Evolutionary conservation across 2,888 invertebrate genomes (phyloP), one percentile per base, ranked within the genome.

Genomic region (Tridacna gigas): DNA sequence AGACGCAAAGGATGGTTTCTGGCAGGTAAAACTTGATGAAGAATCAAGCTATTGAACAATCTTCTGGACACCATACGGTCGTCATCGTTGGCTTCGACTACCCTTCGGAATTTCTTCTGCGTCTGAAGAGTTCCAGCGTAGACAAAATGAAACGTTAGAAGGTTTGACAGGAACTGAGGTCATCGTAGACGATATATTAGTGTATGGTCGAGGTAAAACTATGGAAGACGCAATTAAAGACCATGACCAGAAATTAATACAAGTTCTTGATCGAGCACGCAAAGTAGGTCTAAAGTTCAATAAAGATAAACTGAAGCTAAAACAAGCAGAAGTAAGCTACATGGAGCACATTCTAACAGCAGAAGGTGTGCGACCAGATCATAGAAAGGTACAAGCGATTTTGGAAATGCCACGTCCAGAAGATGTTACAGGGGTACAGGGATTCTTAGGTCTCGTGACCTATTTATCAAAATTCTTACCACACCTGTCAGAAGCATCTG

Each of bases 51-150:
- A 69, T 22, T 76, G 89, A n/a, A 89, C 88, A 22, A 90, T 88
- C 0, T 88, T 89, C 86, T 89, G 89, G 3, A 89, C 89, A 28
- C 89, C 88, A 18, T 91, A 88, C 82, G 87, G 90, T 11, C 76
- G 87, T 28, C 89, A 74, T 71, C 28, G 88, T 47, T 90, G 88
- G 88, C 28, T 66, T 15, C 22, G 81, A 60, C 60, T 79, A 45
- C 77, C 74, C 84, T 90, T 67, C 76, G 86, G 89, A 20, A 67
- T 89, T 25, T 79, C 78, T 20, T 86, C 89, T 7, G 83, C 81
- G 18, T 85, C 84, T 85, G 89, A 90, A 67, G 84, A 85, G n/a
- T 89, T 90, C 66, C 86, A 86, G 63, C 45, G 76, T n/a, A 81
- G 78, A 69, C 77, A 89, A 15, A 75, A 80, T 66, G 84, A 90